phyloP scores from a whole-genome alignment of 2,888 invertebrate genomes.

The Quadriops clusia region DNA sequence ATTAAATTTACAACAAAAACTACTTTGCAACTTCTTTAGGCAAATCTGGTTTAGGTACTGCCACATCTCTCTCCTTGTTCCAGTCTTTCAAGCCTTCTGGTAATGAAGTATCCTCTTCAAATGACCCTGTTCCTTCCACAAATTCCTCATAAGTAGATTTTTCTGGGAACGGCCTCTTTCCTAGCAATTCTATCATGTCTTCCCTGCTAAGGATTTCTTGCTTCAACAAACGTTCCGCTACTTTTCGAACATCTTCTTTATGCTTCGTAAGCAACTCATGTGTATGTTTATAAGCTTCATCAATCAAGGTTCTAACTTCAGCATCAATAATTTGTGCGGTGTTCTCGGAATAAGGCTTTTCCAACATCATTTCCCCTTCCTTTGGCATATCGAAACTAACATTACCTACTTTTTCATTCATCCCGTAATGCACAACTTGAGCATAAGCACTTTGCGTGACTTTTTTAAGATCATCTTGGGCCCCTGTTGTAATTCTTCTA shows the following conservation, averaged over 20 bases:
- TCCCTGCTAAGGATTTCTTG: conserved; percentile 91
- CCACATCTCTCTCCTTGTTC: conserved; percentile 60
- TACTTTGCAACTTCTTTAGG: too few relatives aligned
- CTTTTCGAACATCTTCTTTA: conserved; percentile 77
- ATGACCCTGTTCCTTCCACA: conserved; percentile 94
- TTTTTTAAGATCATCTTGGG: conserved; percentile 96
- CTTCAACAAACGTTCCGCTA: conserved; percentile 77
- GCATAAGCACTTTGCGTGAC: conserved; percentile 97
- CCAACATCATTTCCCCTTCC: conserved; percentile 83
- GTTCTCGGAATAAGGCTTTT: conserved; percentile 96
- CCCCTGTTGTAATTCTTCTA: conserved; percentile 90
- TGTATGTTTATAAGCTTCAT: conserved; percentile 70
- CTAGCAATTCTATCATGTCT: conserved; percentile 95
- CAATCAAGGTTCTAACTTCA: conserved; percentile 75
- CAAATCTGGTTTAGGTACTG: conserved; percentile 7
- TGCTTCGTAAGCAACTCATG: conserved; percentile 64
- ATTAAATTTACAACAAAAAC: too few relatives aligned
- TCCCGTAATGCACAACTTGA: conserved; percentile 93
- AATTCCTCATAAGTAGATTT: conserved; percentile 99
- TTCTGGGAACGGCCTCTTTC: conserved; percentile 90
- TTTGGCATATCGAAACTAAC: conserved; percentile 92
- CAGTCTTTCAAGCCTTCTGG: conserved; percentile 93
- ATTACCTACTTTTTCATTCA: conserved; percentile 95
- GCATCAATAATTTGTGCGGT: conserved; percentile 92
- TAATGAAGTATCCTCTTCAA: conserved; percentile 90